Evolutionary conservation across 2,113 vertebrate genomes (phyloP).

Genomic region (Lampris megalopsis): DNA sequence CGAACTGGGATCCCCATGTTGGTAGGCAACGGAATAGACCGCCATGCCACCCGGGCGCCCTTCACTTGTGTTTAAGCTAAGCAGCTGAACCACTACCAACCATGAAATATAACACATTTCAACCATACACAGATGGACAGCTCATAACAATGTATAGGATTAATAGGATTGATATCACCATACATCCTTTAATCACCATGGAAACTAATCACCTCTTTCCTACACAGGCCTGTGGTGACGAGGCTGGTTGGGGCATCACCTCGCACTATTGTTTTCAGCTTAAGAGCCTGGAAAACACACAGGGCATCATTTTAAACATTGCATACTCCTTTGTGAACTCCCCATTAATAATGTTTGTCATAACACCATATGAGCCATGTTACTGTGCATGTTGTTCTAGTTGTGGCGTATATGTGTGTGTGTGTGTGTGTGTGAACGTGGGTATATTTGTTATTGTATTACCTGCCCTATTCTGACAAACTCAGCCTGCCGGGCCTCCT

Average conservation of each 20-base stretch:
- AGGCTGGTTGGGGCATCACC: conserved; percentile 92
- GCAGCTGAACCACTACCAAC: no score
- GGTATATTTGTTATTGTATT: conserved; percentile 17
- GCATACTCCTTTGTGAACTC: neutral
- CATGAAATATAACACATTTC: no score
- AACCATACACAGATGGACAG: no score
- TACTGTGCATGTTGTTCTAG: no score
- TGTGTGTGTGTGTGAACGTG: conserved; percentile 2
- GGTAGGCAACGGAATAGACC: no score
- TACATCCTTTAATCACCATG: no score
- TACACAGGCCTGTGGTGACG: conserved; percentile 90
- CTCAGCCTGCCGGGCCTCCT: conserved; percentile 97
- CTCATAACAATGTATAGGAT: no score
- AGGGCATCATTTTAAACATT: conserved; percentile 3
- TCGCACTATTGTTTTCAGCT: conserved; percentile 96
- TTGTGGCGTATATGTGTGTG: conserved; percentile 4
- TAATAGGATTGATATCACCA: no score
- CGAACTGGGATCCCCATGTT: no score
- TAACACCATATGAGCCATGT: neutral
- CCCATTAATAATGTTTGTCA: no score
- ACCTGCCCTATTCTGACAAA: conserved; percentile 98
- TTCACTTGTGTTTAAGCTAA: no score
- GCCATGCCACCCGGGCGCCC: no score
- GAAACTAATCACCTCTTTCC: conserved; percentile 98
- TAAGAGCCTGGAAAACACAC: conserved; percentile 86